Base-by-base conservation (phyloP, 35 echinoderm and acorn worm species). In the Patiria miniata region DNA sequence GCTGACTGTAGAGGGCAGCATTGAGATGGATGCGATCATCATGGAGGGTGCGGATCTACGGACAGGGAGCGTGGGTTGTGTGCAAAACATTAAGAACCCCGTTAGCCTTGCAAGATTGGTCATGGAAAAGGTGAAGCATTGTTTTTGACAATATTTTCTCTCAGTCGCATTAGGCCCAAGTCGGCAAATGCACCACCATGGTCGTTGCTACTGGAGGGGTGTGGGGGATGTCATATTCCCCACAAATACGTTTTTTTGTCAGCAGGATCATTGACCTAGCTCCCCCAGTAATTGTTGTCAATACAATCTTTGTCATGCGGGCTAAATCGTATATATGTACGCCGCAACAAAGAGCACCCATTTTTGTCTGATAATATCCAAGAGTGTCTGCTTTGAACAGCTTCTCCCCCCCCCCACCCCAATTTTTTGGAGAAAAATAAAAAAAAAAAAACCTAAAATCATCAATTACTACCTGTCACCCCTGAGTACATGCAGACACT, bases 1-100 rank as follows among this genome's bases (percentile, higher is more conserved):
- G 34, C 73, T 94, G 58, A 93, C 69, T 87, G 55, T 52, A 81
- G 77, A 51, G 51, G 86, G 81, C 21, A 78, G 79, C 52, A 56
- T 89, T 0, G 73, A 93, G 51, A 82, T 97, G 85, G 95, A 97
- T 89, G 95, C 95, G 47, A 88, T 97, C 52, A 93, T 97, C 79
- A 97, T 93, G 91, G 95, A 97, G 50, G 95, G 95, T 21, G 50
- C 61, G 8, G 78, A 86, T 16, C 81, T 97, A 17, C 82, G 80
- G 39, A 52, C 95, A 57, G 95, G 95, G 6, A 79, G 83, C 55
- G 81, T 97, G 17, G 84, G 87, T 38, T 82, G 91, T 44, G 91
- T 97, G 16, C 36, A 83, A 81, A 93, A 97, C 51, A 85, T 97
- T 29, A 86, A 93, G 42, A 93, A 97, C 37, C 91, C 95, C 12